Evolutionary conservation across 1,140 invertebrate species (phyloP).

Genomic region (Cydia fagiglandana): DNA sequence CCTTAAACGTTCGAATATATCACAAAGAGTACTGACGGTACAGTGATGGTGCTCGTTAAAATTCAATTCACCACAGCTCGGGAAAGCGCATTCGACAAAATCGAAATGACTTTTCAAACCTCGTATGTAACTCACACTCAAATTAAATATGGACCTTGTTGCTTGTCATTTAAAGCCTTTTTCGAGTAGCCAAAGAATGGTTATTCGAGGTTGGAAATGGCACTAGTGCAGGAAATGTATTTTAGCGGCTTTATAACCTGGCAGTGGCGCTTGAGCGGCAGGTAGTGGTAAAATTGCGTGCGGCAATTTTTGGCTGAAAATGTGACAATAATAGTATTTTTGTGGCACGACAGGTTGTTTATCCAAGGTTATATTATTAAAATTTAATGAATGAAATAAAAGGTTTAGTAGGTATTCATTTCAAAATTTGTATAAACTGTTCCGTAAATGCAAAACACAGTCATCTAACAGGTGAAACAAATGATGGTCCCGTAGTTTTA

Average conservation of each 20-base stretch:
- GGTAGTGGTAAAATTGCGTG: slow-evolving; percentile 1
- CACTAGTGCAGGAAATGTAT: slow-evolving; percentile 25
- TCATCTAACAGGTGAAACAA: no score
- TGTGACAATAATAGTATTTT: background rate
- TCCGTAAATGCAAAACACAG: no score
- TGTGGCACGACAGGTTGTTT: background rate
- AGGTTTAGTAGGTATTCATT: no score
- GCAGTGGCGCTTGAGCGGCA: background rate
- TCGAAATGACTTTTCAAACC: slow-evolving; percentile 2
- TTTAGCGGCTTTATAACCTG: slow-evolving; percentile 24
- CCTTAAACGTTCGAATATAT: slow-evolving; percentile 28
- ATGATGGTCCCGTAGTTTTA: background rate
- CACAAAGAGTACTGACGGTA: slow-evolving; percentile 11
- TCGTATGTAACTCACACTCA: background rate
- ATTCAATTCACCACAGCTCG: slow-evolving; percentile 15
- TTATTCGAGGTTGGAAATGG: slow-evolving; percentile 9
- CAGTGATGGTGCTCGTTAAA: slow-evolving; percentile 22
- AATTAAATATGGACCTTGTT: background rate
- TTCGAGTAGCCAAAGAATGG: background rate
- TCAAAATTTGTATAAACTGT: no score
- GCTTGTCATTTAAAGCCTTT: background rate
- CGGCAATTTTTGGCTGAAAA: background rate
- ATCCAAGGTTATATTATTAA: background rate
- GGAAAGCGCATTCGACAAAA: slow-evolving; percentile 16
- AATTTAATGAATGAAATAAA: background rate